phyloP scores from a whole-genome alignment of 2,113 vertebrate genomes.

The Oryzias celebensis region DNA sequence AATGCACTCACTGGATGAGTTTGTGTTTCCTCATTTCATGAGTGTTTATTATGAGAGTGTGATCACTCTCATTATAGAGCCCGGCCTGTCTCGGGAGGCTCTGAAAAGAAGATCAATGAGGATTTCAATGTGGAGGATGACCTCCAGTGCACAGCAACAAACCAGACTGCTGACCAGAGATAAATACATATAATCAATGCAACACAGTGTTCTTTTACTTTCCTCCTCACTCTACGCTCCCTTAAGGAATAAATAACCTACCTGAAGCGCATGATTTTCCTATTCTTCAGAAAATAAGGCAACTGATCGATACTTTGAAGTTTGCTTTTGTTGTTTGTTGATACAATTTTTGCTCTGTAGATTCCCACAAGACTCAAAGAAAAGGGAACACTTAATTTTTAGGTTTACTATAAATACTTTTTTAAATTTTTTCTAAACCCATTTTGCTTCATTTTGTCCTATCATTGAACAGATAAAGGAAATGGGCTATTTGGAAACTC shows the following conservation, averaged over 20 bases:
- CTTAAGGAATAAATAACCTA: slow-evolving; percentile 65
- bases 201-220: slow-evolving; percentile 36
- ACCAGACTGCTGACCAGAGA: slow-evolving; percentile 75
- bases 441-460: slow-evolving; percentile 7
- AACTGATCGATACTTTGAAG: slow-evolving; percentile 35
- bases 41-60: slow-evolving; percentile 47
- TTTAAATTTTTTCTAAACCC: not conserved
- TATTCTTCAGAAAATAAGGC: slow-evolving; percentile 41
- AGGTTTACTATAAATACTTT: slow-evolving; percentile 7
- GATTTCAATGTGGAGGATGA: slow-evolving; percentile 64
- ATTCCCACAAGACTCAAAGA: not conserved
- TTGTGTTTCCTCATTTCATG: slow-evolving; percentile 47
- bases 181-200: slow-evolving; percentile 73
- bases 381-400: not conserved
- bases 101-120: slow-evolving; percentile 67
- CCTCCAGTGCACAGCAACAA: slow-evolving; percentile 62
- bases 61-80: slow-evolving; percentile 62
- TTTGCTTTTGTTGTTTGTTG: slow-evolving; percentile 23
- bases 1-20: slow-evolving; percentile 41
- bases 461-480: slow-evolving; percentile 43
- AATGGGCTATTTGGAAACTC: slow-evolving; percentile 45
- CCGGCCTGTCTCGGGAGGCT: slow-evolving; percentile 46
- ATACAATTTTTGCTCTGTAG: not conserved
- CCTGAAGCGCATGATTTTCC: slow-evolving; percentile 62
- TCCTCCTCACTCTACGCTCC: slow-evolving; percentile 54